phyloP scores from a whole-genome alignment of 2,888 invertebrate species.

The Acanthococcus lagerstroemiae region DNA sequence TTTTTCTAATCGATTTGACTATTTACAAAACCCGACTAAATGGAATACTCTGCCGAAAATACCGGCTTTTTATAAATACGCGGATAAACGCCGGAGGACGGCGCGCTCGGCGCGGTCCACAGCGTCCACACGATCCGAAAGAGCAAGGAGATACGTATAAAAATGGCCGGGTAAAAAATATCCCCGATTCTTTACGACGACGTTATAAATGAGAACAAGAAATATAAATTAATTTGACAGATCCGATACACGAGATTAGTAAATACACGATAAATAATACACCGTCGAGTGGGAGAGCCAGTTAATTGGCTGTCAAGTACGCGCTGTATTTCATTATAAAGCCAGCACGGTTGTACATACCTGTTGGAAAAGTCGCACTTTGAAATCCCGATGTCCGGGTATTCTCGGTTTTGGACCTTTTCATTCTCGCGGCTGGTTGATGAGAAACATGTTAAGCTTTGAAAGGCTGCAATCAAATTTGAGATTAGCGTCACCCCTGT shows the following conservation, averaged over 20 bases:
- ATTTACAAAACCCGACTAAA: background rate
- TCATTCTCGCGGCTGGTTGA: too few species aligned
- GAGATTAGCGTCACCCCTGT: too few species aligned
- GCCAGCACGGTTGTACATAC: background rate
- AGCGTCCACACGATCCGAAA: too few species aligned
- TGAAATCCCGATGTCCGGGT: too few species aligned
- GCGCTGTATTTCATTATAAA: constrained; percentile 9
- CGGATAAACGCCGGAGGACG: too few species aligned
- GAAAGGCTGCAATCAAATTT: too few species aligned
- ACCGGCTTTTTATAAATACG: background rate
- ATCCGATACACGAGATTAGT: constrained; percentile 22
- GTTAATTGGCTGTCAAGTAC: constrained; percentile 22
- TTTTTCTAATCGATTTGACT: constrained; percentile 21
- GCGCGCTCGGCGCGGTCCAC: too few species aligned
- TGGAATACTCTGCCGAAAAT: background rate
- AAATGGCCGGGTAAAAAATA: too few species aligned
- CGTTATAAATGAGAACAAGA: constrained; percentile 16
- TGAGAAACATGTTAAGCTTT: too few species aligned
- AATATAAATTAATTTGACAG: constrained; percentile 22
- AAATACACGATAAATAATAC: constrained; percentile 16
- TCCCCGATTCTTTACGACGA: too few species aligned
- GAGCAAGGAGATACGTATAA: too few species aligned
- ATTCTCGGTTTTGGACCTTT: too few species aligned
- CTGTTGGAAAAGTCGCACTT: background rate
- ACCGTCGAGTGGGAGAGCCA: constrained; percentile 14